Base-by-base conservation (phyloP, 2,888 invertebrate genomes). In the Lucinisca nassula region DNA sequence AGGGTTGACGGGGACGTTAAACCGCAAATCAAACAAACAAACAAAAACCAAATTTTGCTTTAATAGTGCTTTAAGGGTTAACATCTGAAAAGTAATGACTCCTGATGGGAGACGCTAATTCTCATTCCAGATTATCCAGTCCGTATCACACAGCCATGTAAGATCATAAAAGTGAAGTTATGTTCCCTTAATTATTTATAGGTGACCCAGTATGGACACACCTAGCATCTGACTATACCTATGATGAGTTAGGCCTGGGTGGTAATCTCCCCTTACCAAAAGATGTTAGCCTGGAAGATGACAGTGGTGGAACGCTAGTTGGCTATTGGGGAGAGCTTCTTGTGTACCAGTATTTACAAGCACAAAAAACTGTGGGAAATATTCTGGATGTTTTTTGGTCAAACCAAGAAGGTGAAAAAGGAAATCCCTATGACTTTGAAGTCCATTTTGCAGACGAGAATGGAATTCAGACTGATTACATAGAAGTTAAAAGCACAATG, bases 261-360 rank as follows among this genome's bases (percentile, higher is more conserved):
- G 40, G 58, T n/a, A 90, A 86, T 27, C 90, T 95, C 21, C 84
- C 87, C 24, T 70, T 91, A 10, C 89, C 91, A 0, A 51, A 70
- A 32, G 77, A 40, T 12, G 30, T 91, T 3, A 45, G 73, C 10
- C 76, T 91, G 8, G 81, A 75, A 0, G 80, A 82, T 1, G 89
- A 87, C 1, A 83, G 90, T 6, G 88, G 67, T 2, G 67, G 1
- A 4, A 6, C 67, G 6, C n/a, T 35, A 32, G 89, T 95, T 6
- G 96, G 95, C 0, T 91, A 92, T 8, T 95, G 94, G 95, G 96
- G 96, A 14, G 96, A 96, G 84, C 70, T 40, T 3, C 90, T 95
- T 6, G 95, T 96, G 17, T 90, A 92, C 40, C 88, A 94, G 51
- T 95, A 95, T 82, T 91, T 96, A 6, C 80, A 91, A 32, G 85